phyloP scores from a whole-genome alignment of 1,140 invertebrate species.

The Eulimnadia texana region DNA sequence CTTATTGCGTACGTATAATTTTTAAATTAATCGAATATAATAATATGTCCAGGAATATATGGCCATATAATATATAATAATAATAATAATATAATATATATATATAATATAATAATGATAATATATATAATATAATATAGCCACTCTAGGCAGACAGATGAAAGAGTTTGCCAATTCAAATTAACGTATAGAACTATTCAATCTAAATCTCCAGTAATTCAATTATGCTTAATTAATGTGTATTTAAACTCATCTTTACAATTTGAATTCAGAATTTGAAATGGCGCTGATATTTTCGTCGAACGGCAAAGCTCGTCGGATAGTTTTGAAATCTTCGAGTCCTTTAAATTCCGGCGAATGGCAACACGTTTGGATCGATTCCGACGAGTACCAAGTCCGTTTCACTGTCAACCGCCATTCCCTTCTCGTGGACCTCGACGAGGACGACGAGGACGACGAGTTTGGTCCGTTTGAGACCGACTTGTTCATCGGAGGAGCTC shows the following conservation, averaged over 20 bases:
- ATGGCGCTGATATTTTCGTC: slow-evolving; percentile 80
- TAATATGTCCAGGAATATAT: too few relatives aligned
- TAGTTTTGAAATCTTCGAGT: slow-evolving; percentile 61
- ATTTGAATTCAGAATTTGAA: slow-evolving; percentile 55
- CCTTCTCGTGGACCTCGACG: slow-evolving; percentile 65
- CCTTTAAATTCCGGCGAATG: slow-evolving; percentile 79
- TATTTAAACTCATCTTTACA: slow-evolving; percentile 25
- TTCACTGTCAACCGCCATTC: slow-evolving; percentile 82
- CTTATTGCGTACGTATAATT: too few relatives aligned
- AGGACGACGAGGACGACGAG: slow-evolving; percentile 70
- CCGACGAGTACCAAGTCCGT: slow-evolving; percentile 81
- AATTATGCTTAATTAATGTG: too few relatives aligned
- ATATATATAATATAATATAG: too few relatives aligned
- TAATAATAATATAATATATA: too few relatives aligned
- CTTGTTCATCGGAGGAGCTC: slow-evolving; percentile 81
- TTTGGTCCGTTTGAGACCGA: slow-evolving; percentile 83
- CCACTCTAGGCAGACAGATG: too few relatives aligned
- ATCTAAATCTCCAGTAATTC: too few relatives aligned
- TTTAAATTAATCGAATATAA: too few relatives aligned
- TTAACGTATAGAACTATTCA: too few relatives aligned
- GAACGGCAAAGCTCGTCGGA: slow-evolving; percentile 57
- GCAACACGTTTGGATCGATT: slow-evolving; percentile 87
- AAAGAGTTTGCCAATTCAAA: too few relatives aligned
- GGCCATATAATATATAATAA: too few relatives aligned
- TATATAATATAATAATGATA: too few relatives aligned